Evolutionary conservation across 2,797 vertebrate genomes (phyloP), one percentile per base, ranked within the genome.

Genomic region (Coccyzus lansbergi): DNA sequence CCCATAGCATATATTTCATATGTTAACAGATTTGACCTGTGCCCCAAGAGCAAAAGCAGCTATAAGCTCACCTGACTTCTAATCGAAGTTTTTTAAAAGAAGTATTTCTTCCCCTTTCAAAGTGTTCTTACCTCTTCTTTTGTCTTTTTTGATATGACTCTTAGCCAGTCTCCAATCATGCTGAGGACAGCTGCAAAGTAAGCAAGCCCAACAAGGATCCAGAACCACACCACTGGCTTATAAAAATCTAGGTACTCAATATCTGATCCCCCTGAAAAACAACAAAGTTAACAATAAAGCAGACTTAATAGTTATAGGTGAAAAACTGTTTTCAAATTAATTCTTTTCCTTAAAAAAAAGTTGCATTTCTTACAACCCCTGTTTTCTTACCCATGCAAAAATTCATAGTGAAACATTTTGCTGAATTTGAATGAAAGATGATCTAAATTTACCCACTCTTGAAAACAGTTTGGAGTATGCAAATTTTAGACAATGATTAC

Each of bases 101-200:
- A 71, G 1, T 5, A 17, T 44, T 90, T 72, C n/a, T 67, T 44
- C 33, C 52, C 9, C 19, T 76, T 68, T 59, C 42, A 83, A 68
- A 60, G 28, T 25, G 7, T 90, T 80, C 97, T 86, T 97, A 99
- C 99, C 99, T 99, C 99, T 97, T 99, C 99, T 96, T 99, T 99
- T 7, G 99, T 99, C 98, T 99, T 99, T 98, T 99, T 99, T 48
- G 99, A 99, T 95, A 99, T 99, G 83, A 99, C 99, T 60, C 99
- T 98, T 92, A 99, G 98, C 99, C 99, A 99, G 95, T 99, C 99
- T 91, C 99, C 98, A 52, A 99, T 99, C 99, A 99, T 99, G 92
- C 99, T 99, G 92, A 99, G 98, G 65, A 99, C 98, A n/a, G 99
- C 99, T 7, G 99, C 99, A 74, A 99, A 99, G 97, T 99, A 99